phyloP scores from a whole-genome alignment of 2,888 invertebrate genomes.

The Drosophila greeni region DNA sequence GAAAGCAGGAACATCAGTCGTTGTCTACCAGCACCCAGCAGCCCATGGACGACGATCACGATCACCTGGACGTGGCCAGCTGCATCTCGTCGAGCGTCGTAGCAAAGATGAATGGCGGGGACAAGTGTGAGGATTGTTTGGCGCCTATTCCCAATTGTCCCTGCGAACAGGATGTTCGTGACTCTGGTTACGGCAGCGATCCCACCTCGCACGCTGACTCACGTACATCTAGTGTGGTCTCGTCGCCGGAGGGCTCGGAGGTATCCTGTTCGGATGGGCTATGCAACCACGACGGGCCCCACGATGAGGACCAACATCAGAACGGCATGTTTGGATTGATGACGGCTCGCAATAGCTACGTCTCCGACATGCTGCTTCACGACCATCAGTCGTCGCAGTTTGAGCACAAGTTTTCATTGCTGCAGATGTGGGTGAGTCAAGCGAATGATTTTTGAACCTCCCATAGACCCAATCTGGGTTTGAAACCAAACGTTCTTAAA shows the following conservation, averaged over 20 bases:
- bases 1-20: conserved; percentile 5
- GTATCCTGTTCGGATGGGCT: conserved; percentile 93
- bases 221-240: conserved; percentile 87
- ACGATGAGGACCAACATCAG: conserved; percentile 61
- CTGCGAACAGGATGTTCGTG: conserved; percentile 81
- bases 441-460: background rate
- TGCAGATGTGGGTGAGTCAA: conserved; percentile 65
- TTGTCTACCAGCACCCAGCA: conserved; percentile 3
- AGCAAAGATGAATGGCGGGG: conserved; percentile 36
- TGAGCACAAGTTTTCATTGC: conserved; percentile 63
- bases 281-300: conserved; percentile 83
- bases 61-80: conserved; percentile 37
- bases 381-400: conserved; percentile 51
- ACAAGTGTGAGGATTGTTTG: conserved; percentile 74
- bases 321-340: conserved; percentile 59
- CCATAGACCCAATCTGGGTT: background rate
- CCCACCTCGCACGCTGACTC: conserved; percentile 82
- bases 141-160: conserved; percentile 75
- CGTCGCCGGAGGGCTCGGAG: conserved; percentile 93
- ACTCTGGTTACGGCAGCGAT: conserved; percentile 93
- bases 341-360: conserved; percentile 50
- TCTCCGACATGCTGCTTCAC: conserved; percentile 49
- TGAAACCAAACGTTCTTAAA: background rate
- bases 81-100: conserved; percentile 38
- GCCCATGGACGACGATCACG: conserved; percentile 38